These are phyloP conservation scores for Rhinoderma darwinii DNA, from an alignment of 2,113 vertebrate species.

Conservation along the genomic window DNA sequence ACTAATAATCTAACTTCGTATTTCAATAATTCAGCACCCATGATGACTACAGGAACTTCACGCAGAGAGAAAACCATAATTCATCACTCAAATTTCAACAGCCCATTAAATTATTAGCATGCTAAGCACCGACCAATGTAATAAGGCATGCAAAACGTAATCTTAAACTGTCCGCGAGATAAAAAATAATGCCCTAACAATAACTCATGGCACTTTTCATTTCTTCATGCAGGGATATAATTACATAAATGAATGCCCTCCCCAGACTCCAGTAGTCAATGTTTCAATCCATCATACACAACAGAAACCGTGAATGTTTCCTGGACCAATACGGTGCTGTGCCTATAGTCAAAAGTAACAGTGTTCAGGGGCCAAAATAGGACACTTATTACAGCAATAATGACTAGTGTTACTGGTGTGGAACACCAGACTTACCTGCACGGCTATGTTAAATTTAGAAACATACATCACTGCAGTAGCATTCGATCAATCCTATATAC, in stretches of 20 bases:
- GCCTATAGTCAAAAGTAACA: not conserved
- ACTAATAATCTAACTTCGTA: slow-evolving; percentile 28
- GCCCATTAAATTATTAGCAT: slow-evolving; percentile 48
- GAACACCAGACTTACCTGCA: not conserved
- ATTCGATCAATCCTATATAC: too few relatives aligned
- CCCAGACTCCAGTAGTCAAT: not conserved
- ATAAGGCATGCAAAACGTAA: slow-evolving; percentile 13
- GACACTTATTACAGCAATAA: not conserved
- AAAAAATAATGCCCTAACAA: slow-evolving; percentile 19
- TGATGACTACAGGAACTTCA: slow-evolving; percentile 46
- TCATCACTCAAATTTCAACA: slow-evolving; percentile 33
- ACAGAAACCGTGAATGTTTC: not conserved
- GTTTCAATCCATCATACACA: not conserved
- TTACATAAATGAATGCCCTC: slow-evolving; percentile 21
- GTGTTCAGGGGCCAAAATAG: not conserved
- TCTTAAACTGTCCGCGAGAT: slow-evolving; percentile 12
- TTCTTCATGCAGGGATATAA: slow-evolving; percentile 21
- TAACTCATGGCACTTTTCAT: slow-evolving; percentile 32
- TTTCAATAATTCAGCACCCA: slow-evolving; percentile 49
- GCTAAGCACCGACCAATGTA: slow-evolving; percentile 5
- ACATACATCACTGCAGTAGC: too few relatives aligned
- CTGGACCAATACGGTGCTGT: not conserved
- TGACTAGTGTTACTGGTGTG: not conserved
- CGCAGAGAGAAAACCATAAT: slow-evolving; percentile 8
- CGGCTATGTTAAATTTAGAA: not conserved